These are phyloP conservation scores for Polyommatus icarus DNA, from an alignment of 2,888 invertebrate genomes.

Conservation along the genomic window DNA sequence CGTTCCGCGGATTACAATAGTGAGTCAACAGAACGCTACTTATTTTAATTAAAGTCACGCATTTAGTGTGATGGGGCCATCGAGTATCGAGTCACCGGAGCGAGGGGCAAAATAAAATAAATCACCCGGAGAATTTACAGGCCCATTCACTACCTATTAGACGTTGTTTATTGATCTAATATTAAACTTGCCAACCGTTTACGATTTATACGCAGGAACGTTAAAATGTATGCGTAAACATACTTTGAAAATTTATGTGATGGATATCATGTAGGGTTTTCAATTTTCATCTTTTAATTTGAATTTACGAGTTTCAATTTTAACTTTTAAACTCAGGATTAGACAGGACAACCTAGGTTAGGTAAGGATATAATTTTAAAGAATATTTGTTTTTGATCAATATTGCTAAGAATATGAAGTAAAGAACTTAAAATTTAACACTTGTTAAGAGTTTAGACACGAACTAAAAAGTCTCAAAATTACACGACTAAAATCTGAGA, in stretches of 20 bases:
- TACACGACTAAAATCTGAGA: neutral
- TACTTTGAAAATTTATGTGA: neutral
- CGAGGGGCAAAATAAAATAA: slow-evolving; percentile 60
- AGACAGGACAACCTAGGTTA: too few relatives aligned
- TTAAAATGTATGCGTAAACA: slow-evolving; percentile 31
- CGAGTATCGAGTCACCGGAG: slow-evolving; percentile 31
- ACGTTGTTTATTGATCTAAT: slow-evolving; percentile 41
- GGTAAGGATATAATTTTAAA: neutral
- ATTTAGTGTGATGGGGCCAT: slow-evolving; percentile 15
- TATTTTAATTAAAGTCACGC: slow-evolving; percentile 24
- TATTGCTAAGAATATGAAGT: neutral
- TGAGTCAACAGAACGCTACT: slow-evolving; percentile 12
- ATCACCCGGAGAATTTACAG: slow-evolving; percentile 57
- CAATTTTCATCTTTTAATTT: neutral
- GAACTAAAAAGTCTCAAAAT: neutral
- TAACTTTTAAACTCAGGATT: neutral
- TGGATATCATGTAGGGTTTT: neutral
- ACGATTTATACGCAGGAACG: slow-evolving; percentile 31
- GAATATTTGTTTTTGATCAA: neutral
- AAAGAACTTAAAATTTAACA: neutral
- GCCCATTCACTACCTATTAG: slow-evolving; percentile 62
- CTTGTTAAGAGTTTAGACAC: neutral
- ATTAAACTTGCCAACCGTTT: slow-evolving; percentile 37
- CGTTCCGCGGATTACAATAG: neutral
- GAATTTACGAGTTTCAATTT: neutral